Percentiles rank a stretch among this genome's conserved stretches.
phyloP scores from a whole-genome alignment of 2,888 invertebrate genomes.

The Sinodicranocentrus sp. region DNA sequence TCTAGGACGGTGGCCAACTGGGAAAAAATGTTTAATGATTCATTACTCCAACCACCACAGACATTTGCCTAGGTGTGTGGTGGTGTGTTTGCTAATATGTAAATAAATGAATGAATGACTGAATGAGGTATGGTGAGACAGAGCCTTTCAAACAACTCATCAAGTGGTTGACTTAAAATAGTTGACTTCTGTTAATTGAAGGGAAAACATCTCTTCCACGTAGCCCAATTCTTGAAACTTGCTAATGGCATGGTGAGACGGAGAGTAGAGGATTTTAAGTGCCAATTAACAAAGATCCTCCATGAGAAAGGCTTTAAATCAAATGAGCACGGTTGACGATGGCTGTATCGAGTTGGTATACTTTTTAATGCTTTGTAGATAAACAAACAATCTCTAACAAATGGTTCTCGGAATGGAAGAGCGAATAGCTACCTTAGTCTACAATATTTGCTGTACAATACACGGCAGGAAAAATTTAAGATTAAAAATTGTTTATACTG shows the following conservation, averaged over 20 bases:
- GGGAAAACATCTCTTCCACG: constrained; percentile 6
- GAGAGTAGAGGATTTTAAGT: constrained; percentile 28
- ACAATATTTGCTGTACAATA: no score
- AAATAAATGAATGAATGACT: neutral
- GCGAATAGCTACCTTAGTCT: no score
- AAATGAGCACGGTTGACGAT: neutral
- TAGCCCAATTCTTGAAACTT: constrained; percentile 14
- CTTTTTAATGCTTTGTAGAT: no score
- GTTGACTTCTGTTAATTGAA: constrained; percentile 54
- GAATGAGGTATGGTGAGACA: constrained; percentile 4
- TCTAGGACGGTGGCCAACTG: neutral
- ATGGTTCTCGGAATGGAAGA: no score
- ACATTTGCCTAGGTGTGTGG: constrained; percentile 14
- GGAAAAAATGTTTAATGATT: constrained; percentile 10
- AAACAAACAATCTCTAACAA: no score
- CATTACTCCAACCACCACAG: neutral
- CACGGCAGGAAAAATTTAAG: no score
- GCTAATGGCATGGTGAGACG: constrained; percentile 36
- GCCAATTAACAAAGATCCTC: constrained; percentile 53
- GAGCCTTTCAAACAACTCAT: constrained; percentile 7
- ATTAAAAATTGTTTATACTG: no score
- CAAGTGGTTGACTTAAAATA: constrained; percentile 54
- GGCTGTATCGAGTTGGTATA: no score
- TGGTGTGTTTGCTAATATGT: neutral
- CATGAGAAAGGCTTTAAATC: constrained; percentile 30